Conservation (phyloP, 2,113 vertebrate genomes). For the Sinocyclocheilus rhinocerous region DNA sequence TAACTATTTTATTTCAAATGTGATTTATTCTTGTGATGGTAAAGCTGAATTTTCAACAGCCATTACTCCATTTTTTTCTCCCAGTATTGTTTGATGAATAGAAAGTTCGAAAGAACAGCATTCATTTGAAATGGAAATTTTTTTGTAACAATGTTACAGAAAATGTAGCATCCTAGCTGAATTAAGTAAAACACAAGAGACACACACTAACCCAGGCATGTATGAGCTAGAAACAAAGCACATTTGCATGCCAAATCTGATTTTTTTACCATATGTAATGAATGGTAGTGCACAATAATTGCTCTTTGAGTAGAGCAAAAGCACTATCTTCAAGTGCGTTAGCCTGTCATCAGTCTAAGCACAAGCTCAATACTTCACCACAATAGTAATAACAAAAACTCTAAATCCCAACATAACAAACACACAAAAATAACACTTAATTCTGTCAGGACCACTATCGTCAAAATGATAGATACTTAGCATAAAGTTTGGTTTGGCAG, state of each 20-base stretch:
- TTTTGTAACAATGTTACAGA: not conserved
- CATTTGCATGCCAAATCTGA: not conserved
- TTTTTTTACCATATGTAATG: not conserved
- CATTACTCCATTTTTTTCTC: no score
- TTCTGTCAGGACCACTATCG: no score
- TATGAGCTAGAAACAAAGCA: not conserved
- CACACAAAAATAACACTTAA: not conserved
- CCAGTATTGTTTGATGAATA: no score
- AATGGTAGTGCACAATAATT: not conserved
- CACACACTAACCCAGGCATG: not conserved
- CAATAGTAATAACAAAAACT: not conserved
- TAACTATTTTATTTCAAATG: no score
- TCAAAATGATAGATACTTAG: no score
- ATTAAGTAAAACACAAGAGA: not conserved
- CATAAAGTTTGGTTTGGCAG: no score
- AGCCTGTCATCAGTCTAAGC: constrained; percentile 6
- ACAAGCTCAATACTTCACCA: not conserved
- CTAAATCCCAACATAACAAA: not conserved
- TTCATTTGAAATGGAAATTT: no score
- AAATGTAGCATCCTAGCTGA: not conserved
- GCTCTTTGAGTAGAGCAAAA: not conserved
- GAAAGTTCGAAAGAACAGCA: no score
- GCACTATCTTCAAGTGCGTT: not conserved
- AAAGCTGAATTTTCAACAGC: no score
- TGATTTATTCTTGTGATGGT: no score